Conservation (phyloP, 2,113 vertebrate genomes). For the Sturnus vulgaris region DNA sequence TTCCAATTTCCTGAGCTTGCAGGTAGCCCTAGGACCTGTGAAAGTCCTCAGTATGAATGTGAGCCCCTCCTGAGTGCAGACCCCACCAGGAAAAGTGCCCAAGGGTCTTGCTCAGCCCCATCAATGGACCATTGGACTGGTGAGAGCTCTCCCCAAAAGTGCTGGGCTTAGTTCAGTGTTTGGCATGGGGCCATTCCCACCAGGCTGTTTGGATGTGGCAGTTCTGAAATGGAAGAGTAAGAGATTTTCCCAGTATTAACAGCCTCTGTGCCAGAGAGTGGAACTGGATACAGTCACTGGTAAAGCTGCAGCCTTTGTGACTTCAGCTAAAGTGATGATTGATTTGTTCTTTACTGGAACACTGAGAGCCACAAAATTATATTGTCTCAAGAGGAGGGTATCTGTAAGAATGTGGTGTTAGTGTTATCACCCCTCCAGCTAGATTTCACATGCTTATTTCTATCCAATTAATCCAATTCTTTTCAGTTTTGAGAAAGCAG, state of each 20-base stretch:
- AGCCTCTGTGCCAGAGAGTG: background rate
- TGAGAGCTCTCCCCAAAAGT: background rate
- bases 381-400: background rate
- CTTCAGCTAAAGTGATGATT: background rate
- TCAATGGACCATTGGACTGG: too few relatives aligned
- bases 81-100: background rate
- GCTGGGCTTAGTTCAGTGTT: background rate
- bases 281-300: background rate
- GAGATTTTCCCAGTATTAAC: background rate
- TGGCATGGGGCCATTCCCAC: background rate
- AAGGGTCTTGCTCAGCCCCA: background rate
- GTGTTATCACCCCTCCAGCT: background rate
- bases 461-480: background rate
- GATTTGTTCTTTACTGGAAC: background rate
- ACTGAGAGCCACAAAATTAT: background rate
- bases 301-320: background rate
- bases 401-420: background rate
- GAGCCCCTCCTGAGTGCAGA: background rate
- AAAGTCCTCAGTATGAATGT: background rate
- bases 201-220: background rate
- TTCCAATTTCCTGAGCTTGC: background rate
- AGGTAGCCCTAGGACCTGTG: background rate
- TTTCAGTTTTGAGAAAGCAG: background rate
- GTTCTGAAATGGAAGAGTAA: background rate
- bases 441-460: background rate